These are phyloP conservation scores for Talpa occidentalis DNA, from an alignment of 2,113 vertebrate species.

Conservation along the genomic window DNA sequence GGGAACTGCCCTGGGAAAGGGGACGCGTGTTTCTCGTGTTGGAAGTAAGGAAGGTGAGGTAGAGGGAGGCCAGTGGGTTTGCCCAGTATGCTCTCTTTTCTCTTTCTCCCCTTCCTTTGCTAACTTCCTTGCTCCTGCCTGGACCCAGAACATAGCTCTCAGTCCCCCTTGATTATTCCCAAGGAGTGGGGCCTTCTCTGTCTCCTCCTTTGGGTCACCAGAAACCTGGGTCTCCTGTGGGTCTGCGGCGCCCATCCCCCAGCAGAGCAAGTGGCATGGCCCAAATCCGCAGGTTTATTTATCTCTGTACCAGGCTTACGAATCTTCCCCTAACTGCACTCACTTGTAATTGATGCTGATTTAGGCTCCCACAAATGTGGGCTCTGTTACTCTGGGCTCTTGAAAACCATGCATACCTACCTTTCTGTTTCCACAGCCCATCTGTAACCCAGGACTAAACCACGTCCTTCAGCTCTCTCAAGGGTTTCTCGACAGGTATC, in stretches of 20 bases:
- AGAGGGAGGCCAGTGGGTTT: neutral
- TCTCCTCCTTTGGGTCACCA: neutral
- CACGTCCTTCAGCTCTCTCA: constrained; percentile 9
- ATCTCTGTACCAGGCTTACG: neutral
- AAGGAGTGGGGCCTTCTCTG: neutral
- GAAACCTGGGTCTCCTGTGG: neutral
- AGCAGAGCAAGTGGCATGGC: neutral
- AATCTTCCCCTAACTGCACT: neutral
- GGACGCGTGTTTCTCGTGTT: neutral
- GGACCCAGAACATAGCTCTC: neutral
- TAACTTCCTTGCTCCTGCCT: neutral
- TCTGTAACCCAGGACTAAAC: constrained; percentile 14
- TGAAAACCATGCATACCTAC: neutral
- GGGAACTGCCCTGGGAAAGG: neutral
- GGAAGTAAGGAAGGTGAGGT: neutral
- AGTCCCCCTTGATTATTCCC: neutral
- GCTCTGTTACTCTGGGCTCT: neutral
- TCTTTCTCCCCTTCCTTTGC: neutral
- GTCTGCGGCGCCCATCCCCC: neutral
- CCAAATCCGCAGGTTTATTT: neutral
- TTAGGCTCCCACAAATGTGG: neutral
- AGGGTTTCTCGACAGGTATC: neutral
- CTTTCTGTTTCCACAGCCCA: constrained; percentile 5
- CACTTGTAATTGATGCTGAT: neutral
- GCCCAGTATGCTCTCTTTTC: neutral